Base-by-base conservation (phyloP, 2,888 invertebrate genomes). In the Dynastes tityus region DNA sequence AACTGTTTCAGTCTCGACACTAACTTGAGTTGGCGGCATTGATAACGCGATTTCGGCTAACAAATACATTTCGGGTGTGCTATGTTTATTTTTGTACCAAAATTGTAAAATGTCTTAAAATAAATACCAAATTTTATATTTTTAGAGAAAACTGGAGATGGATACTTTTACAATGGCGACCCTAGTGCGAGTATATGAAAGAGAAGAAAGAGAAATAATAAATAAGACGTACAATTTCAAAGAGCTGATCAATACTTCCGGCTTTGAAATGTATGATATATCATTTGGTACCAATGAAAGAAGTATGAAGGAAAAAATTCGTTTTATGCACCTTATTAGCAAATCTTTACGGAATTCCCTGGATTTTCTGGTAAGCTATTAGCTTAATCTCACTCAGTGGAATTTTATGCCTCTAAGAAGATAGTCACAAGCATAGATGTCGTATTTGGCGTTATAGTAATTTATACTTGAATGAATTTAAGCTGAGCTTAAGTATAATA, bases 201-300 rank as follows among this genome's bases (percentile, higher is more conserved):
- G n/a, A 64, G 64, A 32, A 2, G 9, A 6, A 1, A 5, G 1
- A 2, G 11, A 29, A 32, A 64, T 64, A 32, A 32, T 64, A 64
- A 64, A 64, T 29, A 64, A 29, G n/a, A 64, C 64, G 8, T 64
- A 64, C 64, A 29, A 64, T 13, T 64, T 64, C n/a, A 64, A 64
- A 13, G n/a, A 64, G 27, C 29, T 29, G 9, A 29, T 2, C 9
- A 64, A 64, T 29, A 64, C 32, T 32, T 11, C 13, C 11, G 11
- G 32, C 13, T 11, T 32, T 32, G 32, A 27, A 64, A 29, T 9
- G 32, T 64, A 64, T 13, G 6, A 8, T n/a, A 64, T 64, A 8
- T 29, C 64, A 11, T 64, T 64, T 13, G 64, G n/a, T 32, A 11
- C 13, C 27, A 11, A 22, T 0, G 32, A 64, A n/a, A 6, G 11